These are phyloP conservation scores for Carposina sasakii DNA, from an alignment of 1,140 invertebrate species.

Conservation along the genomic window DNA sequence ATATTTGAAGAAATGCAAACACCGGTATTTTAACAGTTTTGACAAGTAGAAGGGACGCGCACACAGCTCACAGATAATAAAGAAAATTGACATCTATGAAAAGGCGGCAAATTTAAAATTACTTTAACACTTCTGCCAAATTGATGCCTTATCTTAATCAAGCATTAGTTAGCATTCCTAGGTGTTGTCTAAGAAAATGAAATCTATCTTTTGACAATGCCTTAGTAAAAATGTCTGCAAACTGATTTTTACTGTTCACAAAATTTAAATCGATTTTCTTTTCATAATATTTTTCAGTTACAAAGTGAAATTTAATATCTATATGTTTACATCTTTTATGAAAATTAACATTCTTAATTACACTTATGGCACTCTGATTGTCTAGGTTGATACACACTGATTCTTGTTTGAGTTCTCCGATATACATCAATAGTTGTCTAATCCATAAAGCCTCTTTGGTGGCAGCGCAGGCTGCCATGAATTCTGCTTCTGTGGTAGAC, in stretches of 20 bases:
- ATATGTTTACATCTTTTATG: slow-evolving; percentile 1
- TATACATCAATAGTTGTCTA: slow-evolving; percentile 10
- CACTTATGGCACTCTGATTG: slow-evolving; percentile 11
- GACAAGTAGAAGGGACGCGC: too few species aligned
- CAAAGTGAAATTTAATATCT: not conserved
- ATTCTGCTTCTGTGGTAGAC: slow-evolving; percentile 1
- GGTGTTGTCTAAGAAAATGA: not conserved
- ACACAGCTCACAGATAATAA: too few species aligned
- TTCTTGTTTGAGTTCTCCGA: slow-evolving; percentile 20
- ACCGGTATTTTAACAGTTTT: too few species aligned
- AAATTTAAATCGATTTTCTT: slow-evolving; percentile 8
- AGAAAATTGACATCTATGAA: too few species aligned
- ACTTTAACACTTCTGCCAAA: too few species aligned
- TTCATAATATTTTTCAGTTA: not conserved
- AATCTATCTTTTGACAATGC: slow-evolving; percentile 6
- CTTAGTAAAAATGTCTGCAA: slow-evolving; percentile 9
- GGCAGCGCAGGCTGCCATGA: not conserved
- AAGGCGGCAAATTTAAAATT: too few species aligned
- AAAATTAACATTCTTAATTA: slow-evolving; percentile 10
- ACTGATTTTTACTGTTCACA: slow-evolving; percentile 3
- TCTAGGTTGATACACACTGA: slow-evolving; percentile 18
- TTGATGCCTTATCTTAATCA: too few species aligned
- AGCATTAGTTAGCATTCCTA: too few species aligned
- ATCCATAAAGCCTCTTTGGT: not conserved
- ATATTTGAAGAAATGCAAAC: too few species aligned